phyloP scores from a whole-genome alignment of 2,888 invertebrate genomes.

The Ichneumon xanthorius region DNA sequence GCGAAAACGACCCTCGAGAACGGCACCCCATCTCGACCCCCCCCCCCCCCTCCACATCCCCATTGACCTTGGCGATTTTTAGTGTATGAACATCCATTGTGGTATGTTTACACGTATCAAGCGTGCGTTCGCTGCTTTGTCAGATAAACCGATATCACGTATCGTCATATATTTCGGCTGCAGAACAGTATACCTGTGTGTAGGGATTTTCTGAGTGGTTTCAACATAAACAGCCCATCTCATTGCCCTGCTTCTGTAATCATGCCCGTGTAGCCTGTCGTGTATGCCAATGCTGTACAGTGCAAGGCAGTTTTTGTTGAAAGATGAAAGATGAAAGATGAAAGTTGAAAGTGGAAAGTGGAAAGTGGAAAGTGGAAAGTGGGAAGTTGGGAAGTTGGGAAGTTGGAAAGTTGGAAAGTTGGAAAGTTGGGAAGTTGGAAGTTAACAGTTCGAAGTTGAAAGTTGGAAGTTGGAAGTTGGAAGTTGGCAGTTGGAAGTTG shows the following conservation, averaged over 20 bases:
- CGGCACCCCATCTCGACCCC: neutral
- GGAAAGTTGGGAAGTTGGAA: too few species aligned
- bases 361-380: too few species aligned
- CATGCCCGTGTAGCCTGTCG: neutral
- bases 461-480: too few species aligned
- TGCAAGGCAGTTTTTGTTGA: too few species aligned
- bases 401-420: too few species aligned
- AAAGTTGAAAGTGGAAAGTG: too few species aligned
- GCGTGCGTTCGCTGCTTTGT: conserved; percentile 26
- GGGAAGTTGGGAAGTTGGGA: too few species aligned
- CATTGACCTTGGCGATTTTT: conserved; percentile 32
- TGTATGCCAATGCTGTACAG: neutral
- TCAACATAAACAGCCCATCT: conserved; percentile 29
- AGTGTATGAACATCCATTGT: conserved; percentile 29
- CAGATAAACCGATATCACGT: conserved; percentile 54
- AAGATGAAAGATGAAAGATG: too few species aligned
- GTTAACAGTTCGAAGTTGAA: too few species aligned
- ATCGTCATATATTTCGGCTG: conserved; percentile 3
- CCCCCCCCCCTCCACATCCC: neutral
- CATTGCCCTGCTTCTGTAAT: conserved; percentile 4
- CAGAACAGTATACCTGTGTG: conserved; percentile 15
- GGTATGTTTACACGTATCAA: conserved; percentile 25
- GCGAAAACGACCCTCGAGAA: conserved; percentile 26
- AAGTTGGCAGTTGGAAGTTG: too few species aligned
- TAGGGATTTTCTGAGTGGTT: conserved; percentile 30